Conservation (phyloP, 2,797 vertebrate species). For the Holocentrus rufus region DNA sequence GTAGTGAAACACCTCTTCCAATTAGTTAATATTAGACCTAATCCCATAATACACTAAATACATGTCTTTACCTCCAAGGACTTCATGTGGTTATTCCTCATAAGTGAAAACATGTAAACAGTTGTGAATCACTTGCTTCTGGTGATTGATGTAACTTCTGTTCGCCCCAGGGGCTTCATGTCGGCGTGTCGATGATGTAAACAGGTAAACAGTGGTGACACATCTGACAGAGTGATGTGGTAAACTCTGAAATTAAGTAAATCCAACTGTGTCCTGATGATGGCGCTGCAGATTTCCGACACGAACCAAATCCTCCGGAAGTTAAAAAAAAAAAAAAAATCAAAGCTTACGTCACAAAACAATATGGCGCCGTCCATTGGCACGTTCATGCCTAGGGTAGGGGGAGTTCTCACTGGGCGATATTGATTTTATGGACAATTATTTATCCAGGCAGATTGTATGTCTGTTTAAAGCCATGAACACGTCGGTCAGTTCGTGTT, state of each 20-base stretch:
- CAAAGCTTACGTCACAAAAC: background rate
- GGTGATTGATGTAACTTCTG: background rate
- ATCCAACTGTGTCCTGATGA: conserved; percentile 6
- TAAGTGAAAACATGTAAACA: too few species aligned
- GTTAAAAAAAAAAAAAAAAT: conserved; percentile 19
- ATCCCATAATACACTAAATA: too few species aligned
- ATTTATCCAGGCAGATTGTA: background rate
- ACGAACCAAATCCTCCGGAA: conserved; percentile 51
- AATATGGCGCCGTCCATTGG: conserved; percentile 50
- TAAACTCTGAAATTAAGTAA: too few species aligned
- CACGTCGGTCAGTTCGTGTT: background rate
- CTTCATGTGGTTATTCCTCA: too few species aligned
- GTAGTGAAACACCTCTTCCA: too few species aligned
- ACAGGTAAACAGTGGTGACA: too few species aligned
- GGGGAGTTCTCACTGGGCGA: accelerated
- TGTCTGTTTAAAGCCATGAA: background rate
- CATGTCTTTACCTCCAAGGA: too few species aligned
- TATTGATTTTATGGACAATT: background rate
- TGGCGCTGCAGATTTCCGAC: background rate
- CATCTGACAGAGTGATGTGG: too few species aligned
- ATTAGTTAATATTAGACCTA: too few species aligned
- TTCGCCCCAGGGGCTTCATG: background rate
- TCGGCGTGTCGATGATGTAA: too few species aligned
- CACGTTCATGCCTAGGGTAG: conserved; percentile 16
- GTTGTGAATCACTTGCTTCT: too few species aligned